These are phyloP conservation scores for Tricholauxania praeusta DNA, from an alignment of 2,888 invertebrate species.

Conservation along the genomic window DNA sequence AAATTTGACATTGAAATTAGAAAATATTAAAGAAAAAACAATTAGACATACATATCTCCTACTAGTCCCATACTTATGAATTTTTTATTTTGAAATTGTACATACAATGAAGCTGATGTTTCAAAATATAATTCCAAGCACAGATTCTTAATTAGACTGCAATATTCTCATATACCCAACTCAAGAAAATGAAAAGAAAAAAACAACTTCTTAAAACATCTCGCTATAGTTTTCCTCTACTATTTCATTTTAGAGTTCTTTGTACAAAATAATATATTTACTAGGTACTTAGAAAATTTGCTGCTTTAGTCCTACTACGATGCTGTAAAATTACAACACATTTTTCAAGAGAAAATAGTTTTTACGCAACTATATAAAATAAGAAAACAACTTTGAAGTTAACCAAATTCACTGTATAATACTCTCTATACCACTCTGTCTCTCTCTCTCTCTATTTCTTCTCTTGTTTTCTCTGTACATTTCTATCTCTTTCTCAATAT, in stretches of 20 bases:
- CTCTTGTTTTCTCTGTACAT: neutral
- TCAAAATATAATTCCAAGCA: too few relatives aligned
- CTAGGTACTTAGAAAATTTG: conserved; percentile 5
- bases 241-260: neutral
- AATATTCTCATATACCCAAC: too few relatives aligned
- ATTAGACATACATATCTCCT: too few relatives aligned
- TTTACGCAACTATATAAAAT: neutral
- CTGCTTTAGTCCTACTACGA: conserved; percentile 6
- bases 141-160: too few relatives aligned
- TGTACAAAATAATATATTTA: neutral
- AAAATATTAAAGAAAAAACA: neutral
- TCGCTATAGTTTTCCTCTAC: neutral
- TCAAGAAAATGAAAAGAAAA: too few relatives aligned
- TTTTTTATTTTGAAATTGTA: too few relatives aligned
- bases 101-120: too few relatives aligned
- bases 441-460: conserved; percentile 13
- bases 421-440: conserved; percentile 17
- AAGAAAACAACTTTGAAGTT: conserved; percentile 46
- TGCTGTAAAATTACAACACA: conserved; percentile 22
- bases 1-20: neutral
- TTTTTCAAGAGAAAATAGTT: neutral
- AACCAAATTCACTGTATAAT: conserved; percentile 54
- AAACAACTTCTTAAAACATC: too few relatives aligned
- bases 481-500: neutral
- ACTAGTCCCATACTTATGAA: too few relatives aligned